phyloP scores from a whole-genome alignment of 2,888 invertebrate genomes.

The Heliconius erato region DNA sequence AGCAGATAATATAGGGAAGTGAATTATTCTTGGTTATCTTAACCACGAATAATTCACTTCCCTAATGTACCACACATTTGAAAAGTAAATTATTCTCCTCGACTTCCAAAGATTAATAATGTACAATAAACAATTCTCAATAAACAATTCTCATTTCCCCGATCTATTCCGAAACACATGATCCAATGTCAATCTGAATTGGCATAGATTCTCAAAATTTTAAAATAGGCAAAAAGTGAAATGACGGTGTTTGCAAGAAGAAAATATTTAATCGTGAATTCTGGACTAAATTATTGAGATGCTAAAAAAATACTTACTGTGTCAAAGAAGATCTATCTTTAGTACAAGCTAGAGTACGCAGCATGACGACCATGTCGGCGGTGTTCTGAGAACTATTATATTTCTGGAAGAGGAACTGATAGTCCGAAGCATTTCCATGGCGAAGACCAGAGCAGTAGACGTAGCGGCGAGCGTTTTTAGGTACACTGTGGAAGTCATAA shows the following conservation, averaged over 20 bases:
- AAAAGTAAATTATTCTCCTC: too few species aligned
- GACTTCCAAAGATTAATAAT: too few species aligned
- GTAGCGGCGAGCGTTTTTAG: slow-evolving; percentile 86
- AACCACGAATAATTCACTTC: too few species aligned
- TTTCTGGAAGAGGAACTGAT: slow-evolving; percentile 85
- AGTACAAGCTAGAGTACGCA: slow-evolving; percentile 82
- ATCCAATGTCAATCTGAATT: not conserved
- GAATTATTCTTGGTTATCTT: too few species aligned
- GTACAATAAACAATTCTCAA: too few species aligned
- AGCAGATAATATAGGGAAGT: too few species aligned
- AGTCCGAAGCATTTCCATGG: slow-evolving; percentile 86
- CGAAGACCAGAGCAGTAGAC: slow-evolving; percentile 88
- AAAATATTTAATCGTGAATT: not conserved
- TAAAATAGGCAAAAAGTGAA: not conserved
- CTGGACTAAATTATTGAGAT: not conserved
- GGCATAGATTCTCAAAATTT: too few species aligned
- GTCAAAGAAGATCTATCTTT: slow-evolving; percentile 60
- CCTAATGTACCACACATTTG: too few species aligned
- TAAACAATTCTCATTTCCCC: too few species aligned
- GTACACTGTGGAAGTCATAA: slow-evolving; percentile 72
- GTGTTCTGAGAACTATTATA: slow-evolving; percentile 87
- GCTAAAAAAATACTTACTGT: slow-evolving; percentile 62
- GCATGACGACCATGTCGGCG: slow-evolving; percentile 85
- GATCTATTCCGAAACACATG: not conserved
- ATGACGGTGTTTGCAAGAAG: not conserved